A percentile compares a stretch with the other conserved stretches of the same genome.
Conservation (phyloP, 2,113 vertebrate species). For the Gracilinanus agilis region DNA sequence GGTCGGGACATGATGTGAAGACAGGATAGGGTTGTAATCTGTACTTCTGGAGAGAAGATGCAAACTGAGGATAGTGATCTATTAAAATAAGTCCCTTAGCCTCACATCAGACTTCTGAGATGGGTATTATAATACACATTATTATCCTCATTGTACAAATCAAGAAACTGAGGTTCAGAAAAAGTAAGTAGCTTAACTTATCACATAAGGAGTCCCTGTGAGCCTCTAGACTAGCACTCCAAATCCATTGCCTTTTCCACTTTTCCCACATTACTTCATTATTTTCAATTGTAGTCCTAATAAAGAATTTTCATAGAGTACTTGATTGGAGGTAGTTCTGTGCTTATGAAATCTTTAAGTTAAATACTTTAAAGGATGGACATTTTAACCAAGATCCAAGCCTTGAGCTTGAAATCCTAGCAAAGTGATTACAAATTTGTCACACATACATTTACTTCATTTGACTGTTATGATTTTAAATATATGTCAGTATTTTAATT, state of each 20-base stretch:
- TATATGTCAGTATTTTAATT: slow-evolving; percentile 66
- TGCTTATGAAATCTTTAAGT: not conserved
- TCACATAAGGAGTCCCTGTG: not conserved
- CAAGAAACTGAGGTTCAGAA: not conserved
- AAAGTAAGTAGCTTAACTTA: not conserved
- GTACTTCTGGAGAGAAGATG: not conserved
- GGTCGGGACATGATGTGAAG: not conserved
- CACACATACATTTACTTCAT: not conserved
- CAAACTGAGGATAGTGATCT: not conserved
- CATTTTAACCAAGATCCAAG: not conserved
- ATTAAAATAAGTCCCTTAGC: not conserved
- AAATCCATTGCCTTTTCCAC: not conserved
- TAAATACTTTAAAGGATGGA: not conserved
- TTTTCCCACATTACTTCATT: not conserved
- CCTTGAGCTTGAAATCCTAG: not conserved
- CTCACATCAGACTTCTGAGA: not conserved
- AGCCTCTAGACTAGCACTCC: not conserved
- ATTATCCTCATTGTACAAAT: not conserved
- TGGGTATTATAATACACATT: not conserved
- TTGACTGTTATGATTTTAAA: slow-evolving; percentile 56
- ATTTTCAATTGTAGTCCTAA: not conserved
- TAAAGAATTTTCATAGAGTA: not conserved
- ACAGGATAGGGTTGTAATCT: not conserved
- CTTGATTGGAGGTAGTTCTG: not conserved
- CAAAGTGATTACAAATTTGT: not conserved